A percentile compares a stretch with the other conserved stretches of the same genome.
phyloP scores from a whole-genome alignment of 2,113 vertebrate species.

The Parotia lawesii region DNA sequence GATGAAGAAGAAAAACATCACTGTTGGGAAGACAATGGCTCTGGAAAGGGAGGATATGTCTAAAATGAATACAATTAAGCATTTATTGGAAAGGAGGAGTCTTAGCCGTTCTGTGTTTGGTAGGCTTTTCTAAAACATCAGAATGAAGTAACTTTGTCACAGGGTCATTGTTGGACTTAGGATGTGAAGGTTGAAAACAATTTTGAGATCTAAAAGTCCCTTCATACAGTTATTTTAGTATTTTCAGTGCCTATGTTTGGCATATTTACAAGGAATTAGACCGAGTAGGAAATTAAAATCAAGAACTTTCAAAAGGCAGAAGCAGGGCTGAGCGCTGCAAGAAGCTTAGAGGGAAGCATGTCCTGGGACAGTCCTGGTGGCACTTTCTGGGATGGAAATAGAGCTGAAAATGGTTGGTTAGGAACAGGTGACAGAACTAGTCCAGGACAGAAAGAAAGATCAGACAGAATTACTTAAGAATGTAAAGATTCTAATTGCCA shows the following conservation, averaged over 20 bases:
- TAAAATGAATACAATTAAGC: neutral
- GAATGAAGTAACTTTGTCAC: neutral
- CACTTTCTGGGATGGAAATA: neutral
- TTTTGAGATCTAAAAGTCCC: neutral
- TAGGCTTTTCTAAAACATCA: neutral
- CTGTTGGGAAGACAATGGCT: neutral
- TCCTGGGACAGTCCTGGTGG: neutral
- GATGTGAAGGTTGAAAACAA: neutral
- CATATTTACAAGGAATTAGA: neutral
- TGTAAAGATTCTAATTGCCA: neutral
- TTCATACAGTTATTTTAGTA: neutral
- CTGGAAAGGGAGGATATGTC: neutral
- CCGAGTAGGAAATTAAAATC: neutral
- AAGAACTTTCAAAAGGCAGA: neutral
- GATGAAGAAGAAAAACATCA: neutral
- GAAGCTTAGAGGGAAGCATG: neutral
- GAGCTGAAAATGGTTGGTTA: neutral
- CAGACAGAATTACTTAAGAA: neutral
- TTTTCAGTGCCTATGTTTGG: neutral
- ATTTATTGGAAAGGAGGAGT: neutral
- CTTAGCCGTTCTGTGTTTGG: neutral
- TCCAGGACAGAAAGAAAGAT: neutral
- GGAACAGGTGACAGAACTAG: neutral
- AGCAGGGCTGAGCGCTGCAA: neutral
- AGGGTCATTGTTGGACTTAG: neutral